A percentile compares a stretch with the other conserved stretches of the same genome.
Conservation (phyloP, 2,113 vertebrate genomes). For the Apteryx mantelli region DNA sequence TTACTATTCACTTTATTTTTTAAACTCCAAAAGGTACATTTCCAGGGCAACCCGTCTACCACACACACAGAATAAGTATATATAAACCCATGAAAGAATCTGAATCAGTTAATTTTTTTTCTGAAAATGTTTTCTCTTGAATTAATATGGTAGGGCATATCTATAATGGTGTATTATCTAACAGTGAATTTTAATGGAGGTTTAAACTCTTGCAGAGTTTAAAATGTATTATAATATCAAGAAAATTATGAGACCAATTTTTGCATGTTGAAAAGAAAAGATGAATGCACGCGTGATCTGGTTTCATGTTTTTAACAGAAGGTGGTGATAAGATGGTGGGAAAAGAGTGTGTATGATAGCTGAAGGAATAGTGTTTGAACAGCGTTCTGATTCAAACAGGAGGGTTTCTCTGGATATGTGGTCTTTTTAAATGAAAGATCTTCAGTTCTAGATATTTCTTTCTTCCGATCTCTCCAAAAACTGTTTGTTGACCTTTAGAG, state of each 20-base stretch:
- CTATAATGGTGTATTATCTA: background rate
- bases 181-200: background rate
- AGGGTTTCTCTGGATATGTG: accelerated
- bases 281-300: background rate
- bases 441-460: background rate
- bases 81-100: background rate
- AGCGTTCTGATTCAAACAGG: background rate
- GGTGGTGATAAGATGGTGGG: background rate
- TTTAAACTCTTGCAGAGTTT: background rate
- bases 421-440: background rate
- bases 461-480: background rate
- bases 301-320: background rate
- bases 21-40: background rate
- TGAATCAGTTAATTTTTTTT: background rate
- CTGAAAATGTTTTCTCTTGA: background rate
- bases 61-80: background rate
- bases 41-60: background rate
- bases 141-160: background rate
- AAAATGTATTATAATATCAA: background rate
- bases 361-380: background rate
- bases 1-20: background rate
- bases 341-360: background rate
- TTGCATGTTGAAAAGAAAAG: background rate
- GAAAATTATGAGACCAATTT: background rate
- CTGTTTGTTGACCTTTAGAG: background rate